A percentile compares a stretch with the other conserved stretches of the same genome.
phyloP scores from a whole-genome alignment of 2,113 vertebrate genomes.

The Halichoerus grypus region DNA sequence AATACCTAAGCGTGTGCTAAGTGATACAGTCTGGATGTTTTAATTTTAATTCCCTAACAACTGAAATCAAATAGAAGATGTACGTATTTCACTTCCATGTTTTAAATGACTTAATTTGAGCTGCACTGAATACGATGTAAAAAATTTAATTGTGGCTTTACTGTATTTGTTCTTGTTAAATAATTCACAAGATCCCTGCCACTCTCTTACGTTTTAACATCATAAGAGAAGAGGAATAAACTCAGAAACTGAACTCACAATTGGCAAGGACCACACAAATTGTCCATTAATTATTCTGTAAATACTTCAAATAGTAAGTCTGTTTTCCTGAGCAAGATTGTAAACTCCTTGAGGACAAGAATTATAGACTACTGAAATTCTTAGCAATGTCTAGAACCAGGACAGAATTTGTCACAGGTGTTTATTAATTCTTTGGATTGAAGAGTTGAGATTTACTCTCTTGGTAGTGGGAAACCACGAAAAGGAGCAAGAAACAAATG shows the following conservation, averaged over 20 bases:
- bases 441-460: neutral
- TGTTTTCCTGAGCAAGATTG: neutral
- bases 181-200: constrained; percentile 41
- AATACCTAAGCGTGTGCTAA: neutral
- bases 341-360: constrained; percentile 44
- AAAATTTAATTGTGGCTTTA: constrained; percentile 48
- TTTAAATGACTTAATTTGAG: neutral
- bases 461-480: neutral
- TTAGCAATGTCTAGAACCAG: neutral
- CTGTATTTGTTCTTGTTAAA: constrained; percentile 58
- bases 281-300: constrained; percentile 46
- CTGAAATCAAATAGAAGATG: neutral
- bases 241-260: constrained; percentile 35
- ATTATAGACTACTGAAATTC: neutral
- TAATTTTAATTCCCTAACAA: neutral
- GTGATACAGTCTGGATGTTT: neutral
- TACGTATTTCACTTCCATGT: neutral
- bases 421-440: constrained; percentile 5
- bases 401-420: neutral
- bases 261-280: constrained; percentile 66
- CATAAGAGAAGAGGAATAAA: constrained; percentile 38
- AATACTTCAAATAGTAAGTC: neutral
- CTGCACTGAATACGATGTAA: neutral
- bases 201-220: constrained; percentile 11
- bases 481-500: neutral